A percentile compares a stretch with the other conserved stretches of the same genome.
These are phyloP conservation scores for Xanthia togata DNA, from an alignment of 2,888 invertebrate species.

Conservation along the genomic window DNA sequence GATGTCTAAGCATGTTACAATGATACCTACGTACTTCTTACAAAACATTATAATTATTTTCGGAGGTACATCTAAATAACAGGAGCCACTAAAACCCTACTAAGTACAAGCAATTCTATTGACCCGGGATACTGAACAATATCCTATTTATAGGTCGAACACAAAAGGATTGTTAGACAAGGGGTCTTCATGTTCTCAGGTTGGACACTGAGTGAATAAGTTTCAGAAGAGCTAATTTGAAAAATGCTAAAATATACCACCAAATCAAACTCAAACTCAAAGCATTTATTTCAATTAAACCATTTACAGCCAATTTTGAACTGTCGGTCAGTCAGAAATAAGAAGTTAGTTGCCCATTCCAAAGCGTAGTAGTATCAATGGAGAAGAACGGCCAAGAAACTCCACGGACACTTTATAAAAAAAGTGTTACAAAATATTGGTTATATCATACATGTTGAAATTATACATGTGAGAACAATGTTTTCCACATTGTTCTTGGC, in stretches of 20 bases:
- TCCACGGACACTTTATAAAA: no score
- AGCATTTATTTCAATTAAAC: no score
- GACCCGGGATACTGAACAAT: constrained; percentile 57
- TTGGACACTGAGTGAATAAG: not conserved
- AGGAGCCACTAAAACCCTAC: constrained; percentile 17
- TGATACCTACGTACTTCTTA: not conserved
- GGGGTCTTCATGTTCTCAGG: constrained; percentile 50
- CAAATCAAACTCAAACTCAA: no score
- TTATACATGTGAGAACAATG: no score
- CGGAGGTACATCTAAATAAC: constrained; percentile 46
- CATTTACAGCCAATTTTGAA: no score
- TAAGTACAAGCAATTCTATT: constrained; percentile 50
- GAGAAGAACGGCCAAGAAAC: no score
- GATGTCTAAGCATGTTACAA: not conserved
- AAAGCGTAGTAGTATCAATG: no score
- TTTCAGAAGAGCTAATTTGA: constrained; percentile 22
- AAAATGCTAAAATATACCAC: not conserved
- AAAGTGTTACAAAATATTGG: no score
- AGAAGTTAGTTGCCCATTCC: no score
- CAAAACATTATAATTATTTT: constrained; percentile 14
- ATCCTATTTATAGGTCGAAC: constrained; percentile 50
- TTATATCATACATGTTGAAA: no score
- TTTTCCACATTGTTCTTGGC: no score
- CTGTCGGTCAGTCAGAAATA: no score
- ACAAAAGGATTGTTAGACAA: constrained; percentile 57